Conservation (phyloP, 1,140 invertebrate species). For the Parasteatoda tepidariorum region DNA sequence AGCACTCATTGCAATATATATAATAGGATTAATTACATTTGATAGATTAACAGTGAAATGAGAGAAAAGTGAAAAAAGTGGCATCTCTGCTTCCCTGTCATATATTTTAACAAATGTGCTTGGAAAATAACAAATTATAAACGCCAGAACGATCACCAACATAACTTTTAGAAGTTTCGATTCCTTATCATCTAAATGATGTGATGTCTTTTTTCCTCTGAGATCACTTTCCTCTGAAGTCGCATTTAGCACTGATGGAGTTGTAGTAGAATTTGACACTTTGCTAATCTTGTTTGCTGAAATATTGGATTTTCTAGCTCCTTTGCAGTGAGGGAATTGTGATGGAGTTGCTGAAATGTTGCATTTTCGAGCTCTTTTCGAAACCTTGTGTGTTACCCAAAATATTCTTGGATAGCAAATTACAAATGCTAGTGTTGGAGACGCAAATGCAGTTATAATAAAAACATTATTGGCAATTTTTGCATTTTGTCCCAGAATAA, state of each 20-base stretch:
- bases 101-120: slow-evolving; percentile 14
- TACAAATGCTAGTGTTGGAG: slow-evolving; percentile 82
- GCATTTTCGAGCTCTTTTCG: not conserved
- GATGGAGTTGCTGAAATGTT: too few relatives aligned
- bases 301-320: too few relatives aligned
- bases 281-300: too few relatives aligned
- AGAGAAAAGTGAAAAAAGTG: slow-evolving; percentile 72
- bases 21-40: slow-evolving; percentile 87
- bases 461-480: too few relatives aligned
- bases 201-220: too few relatives aligned
- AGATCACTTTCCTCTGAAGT: too few relatives aligned
- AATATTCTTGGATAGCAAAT: slow-evolving; percentile 83
- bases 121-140: slow-evolving; percentile 29
- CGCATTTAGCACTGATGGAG: too few relatives aligned
- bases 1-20: slow-evolving; percentile 72
- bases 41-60: slow-evolving; percentile 85
- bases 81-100: not conserved
- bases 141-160: not conserved
- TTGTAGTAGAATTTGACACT: too few relatives aligned
- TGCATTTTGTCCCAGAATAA: too few relatives aligned
- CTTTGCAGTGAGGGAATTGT: not conserved
- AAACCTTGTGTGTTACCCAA: slow-evolving; percentile 75
- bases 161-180: not conserved
- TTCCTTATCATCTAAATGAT: not conserved
- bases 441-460: slow-evolving; percentile 82